These are phyloP conservation scores for Cyrtorhinus lividipennis DNA, from an alignment of 1,140 invertebrate genomes.

Conservation along the genomic window DNA sequence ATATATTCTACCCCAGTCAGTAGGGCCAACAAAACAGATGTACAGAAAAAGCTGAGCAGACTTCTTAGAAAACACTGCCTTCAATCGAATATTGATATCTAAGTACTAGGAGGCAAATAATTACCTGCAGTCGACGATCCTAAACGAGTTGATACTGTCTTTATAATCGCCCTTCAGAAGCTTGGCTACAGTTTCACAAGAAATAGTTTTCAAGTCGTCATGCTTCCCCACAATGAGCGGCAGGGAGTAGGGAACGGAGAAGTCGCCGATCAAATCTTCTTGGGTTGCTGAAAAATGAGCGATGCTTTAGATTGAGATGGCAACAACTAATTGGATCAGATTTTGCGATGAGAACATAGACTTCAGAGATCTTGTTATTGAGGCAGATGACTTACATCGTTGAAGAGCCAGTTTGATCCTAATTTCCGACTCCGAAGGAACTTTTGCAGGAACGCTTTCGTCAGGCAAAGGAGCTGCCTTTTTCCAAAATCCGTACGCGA, in stretches of 20 bases:
- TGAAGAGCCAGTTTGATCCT: slow-evolving; percentile 17
- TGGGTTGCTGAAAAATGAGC: slow-evolving; percentile 30
- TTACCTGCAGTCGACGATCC: slow-evolving; percentile 38
- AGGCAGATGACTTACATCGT: slow-evolving; percentile 14
- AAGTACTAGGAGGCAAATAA: too few species aligned
- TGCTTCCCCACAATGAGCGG: slow-evolving; percentile 67
- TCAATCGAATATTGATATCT: too few species aligned
- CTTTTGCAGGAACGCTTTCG: slow-evolving; percentile 28
- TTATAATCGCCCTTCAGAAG: slow-evolving; percentile 52
- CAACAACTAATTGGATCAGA: too few species aligned
- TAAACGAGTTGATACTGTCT: slow-evolving; percentile 43
- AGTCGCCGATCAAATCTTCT: slow-evolving; percentile 71
- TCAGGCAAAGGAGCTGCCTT: background rate
- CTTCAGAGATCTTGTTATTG: background rate
- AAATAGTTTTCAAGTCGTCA: slow-evolving; percentile 72
- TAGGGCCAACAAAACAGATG: too few species aligned
- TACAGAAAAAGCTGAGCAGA: background rate
- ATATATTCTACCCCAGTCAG: too few species aligned
- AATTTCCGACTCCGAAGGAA: slow-evolving; percentile 34
- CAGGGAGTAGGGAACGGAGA: slow-evolving; percentile 56
- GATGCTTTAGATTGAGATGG: too few species aligned
- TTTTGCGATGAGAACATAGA: too few species aligned
- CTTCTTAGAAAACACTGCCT: slow-evolving; percentile 17
- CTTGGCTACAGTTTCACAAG: slow-evolving; percentile 50
- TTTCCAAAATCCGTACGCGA: slow-evolving; percentile 26